Evolutionary conservation across 2,888 invertebrate species (phyloP), one percentile per base, ranked within the genome.

Genomic region (Girardia tigrina): DNA sequence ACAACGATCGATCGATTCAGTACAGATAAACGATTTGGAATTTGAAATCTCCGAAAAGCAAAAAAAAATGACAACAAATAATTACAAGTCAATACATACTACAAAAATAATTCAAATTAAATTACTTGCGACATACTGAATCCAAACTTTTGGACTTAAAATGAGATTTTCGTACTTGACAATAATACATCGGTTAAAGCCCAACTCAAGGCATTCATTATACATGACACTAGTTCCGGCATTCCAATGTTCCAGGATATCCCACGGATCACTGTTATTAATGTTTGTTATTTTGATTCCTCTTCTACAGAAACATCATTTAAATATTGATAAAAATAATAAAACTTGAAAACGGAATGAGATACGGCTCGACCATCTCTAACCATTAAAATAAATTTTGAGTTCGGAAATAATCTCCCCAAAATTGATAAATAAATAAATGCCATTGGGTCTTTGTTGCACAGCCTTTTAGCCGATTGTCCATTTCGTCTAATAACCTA

Each of bases 361-460:
- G 95, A 95, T 27, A 95, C 94, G 78, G 97, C 98, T 78, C 98
- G 89, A 28, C 97, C 97, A 85, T 98, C 98, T 78, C 98, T 89
- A 80, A 97, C 90, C 94, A 97, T 94, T 85, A 97, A 91, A 80
- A 98, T 88, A 86, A 94, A 98, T 86, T 95, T 95, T 77, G 94
- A 90, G 83, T 94, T 93, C 71, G 98, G 97, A 86, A 98, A 99
- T 78, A 98, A 87, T 83, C 92, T 90, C 78, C 91, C 88, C 80
- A 99, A 90, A 85, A 92, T 97, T 75, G 90, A 89, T 82, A 94
- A 94, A 88, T 94, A 94, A 86, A 95, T 95, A 80, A 98, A 88
- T 77, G 94, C 94, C 79, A 98, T 89, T 74, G 98, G 98, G 86
- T 98, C 98, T 86, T 98, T 98, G 87, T 98, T 98, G 87, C 98